Evolutionary conservation across 2,888 invertebrate species (phyloP).

Genomic region (Oscheius sp.): DNA sequence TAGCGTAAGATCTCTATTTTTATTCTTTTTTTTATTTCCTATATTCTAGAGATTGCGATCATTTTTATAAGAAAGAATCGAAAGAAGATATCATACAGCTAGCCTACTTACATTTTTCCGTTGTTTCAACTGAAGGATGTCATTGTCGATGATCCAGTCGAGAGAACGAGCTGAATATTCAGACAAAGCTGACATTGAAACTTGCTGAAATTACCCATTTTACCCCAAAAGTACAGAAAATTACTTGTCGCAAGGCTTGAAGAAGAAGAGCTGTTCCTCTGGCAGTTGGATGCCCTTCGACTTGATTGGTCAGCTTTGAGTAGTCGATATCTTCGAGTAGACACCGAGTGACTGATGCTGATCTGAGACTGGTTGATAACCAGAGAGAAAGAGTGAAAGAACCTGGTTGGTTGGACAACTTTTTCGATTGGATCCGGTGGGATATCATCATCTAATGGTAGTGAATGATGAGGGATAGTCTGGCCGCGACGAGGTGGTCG

Average conservation of each 20-base stretch:
- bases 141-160: slow-evolving; percentile 48
- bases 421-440: slow-evolving; percentile 19
- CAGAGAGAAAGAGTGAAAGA: not conserved
- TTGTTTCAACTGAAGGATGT: slow-evolving; percentile 46
- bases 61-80: no score
- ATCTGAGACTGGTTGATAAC: slow-evolving; percentile 13
- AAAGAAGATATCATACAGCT: no score
- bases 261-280: slow-evolving; percentile 59
- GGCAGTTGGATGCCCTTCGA: slow-evolving; percentile 56
- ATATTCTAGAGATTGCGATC: no score
- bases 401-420: not conserved
- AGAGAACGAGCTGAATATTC: slow-evolving; percentile 42
- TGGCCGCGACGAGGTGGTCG: slow-evolving; percentile 24
- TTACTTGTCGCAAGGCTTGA: slow-evolving; percentile 62
- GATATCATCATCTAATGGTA: slow-evolving; percentile 6
- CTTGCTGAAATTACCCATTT: slow-evolving; percentile 33
- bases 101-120: slow-evolving; percentile 49
- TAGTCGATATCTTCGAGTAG: slow-evolving; percentile 47
- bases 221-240: not conserved
- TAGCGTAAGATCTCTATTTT: no score
- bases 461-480: not conserved
- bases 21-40: no score
- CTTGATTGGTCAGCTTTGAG: slow-evolving; percentile 52
- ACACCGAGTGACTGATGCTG: slow-evolving; percentile 28
- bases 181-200: slow-evolving; percentile 39